Percentiles rank a stretch among this genome's conserved stretches.
Evolutionary conservation across 1,140 invertebrate species (phyloP).

Genomic region (Pogonognathellus flavescens): DNA sequence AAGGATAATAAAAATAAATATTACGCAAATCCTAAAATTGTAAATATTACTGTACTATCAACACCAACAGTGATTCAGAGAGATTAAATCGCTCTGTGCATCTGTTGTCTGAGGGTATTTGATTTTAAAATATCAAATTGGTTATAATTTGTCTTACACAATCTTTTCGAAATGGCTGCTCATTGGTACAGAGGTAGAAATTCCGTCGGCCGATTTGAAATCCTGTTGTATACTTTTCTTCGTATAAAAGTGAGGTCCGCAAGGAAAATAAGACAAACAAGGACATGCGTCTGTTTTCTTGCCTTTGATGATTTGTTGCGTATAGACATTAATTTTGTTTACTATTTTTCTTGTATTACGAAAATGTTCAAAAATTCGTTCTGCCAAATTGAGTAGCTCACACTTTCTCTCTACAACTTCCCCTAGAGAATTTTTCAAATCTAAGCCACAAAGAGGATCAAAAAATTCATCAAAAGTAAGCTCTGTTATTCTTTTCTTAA

Average conservation of each 20-base stretch:
- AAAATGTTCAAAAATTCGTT: background rate
- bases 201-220: background rate
- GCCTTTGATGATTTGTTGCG: background rate
- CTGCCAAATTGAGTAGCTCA: slow-evolving; percentile 30
- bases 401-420: slow-evolving; percentile 39
- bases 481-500: background rate
- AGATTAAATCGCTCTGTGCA: no score
- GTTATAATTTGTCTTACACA: background rate
- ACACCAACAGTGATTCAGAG: no score
- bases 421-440: slow-evolving; percentile 39
- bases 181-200: background rate
- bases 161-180: background rate
- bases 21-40: no score
- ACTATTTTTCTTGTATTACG: background rate
- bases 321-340: background rate
- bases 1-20: no score
- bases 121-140: no score
- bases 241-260: background rate
- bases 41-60: no score
- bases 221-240: background rate
- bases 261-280: background rate
- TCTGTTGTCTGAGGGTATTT: no score
- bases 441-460: slow-evolving; percentile 26
- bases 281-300: background rate
- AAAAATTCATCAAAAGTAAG: slow-evolving; percentile 15